Conservation (phyloP, 2,113 vertebrate genomes). For the Trinectes maculatus region DNA sequence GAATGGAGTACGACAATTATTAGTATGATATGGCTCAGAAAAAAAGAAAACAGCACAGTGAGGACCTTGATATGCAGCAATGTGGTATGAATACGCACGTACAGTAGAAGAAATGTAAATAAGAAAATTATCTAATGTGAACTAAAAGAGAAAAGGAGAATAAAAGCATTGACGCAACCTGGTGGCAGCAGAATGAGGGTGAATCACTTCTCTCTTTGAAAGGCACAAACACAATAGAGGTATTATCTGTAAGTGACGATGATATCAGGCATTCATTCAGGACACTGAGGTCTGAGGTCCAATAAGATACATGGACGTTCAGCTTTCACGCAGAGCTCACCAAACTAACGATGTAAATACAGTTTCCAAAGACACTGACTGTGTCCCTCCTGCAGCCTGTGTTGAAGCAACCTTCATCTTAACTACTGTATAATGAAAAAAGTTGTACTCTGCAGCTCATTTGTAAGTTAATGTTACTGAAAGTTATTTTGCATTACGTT, state of each 20-base stretch:
- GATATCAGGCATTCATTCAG: constrained; percentile 9
- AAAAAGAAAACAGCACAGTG: background rate
- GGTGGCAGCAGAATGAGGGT: constrained; percentile 30
- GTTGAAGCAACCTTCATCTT: too few species aligned
- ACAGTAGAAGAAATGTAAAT: constrained; percentile 17
- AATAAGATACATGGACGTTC: too few species aligned
- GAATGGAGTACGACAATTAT: background rate
- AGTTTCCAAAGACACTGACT: too few species aligned
- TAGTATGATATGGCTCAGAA: too few species aligned
- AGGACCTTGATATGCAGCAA: background rate
- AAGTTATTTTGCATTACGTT: too few species aligned
- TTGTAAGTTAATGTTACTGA: too few species aligned
- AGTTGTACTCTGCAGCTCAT: too few species aligned
- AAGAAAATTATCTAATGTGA: constrained; percentile 16
- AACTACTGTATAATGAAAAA: too few species aligned
- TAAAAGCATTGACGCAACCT: constrained; percentile 25
- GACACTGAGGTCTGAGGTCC: constrained; percentile 36
- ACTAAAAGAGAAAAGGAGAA: background rate
- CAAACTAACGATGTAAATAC: too few species aligned
- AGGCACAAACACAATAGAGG: constrained; percentile 38
- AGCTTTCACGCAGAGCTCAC: too few species aligned
- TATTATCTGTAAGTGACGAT: constrained; percentile 36
- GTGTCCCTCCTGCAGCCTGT: too few species aligned
- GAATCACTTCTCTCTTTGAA: constrained; percentile 31
- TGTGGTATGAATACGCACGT: constrained; percentile 1